Percentiles rank a stretch among this genome's conserved stretches.
Conservation (phyloP, 2,797 vertebrate genomes). For the Periparus ater region DNA sequence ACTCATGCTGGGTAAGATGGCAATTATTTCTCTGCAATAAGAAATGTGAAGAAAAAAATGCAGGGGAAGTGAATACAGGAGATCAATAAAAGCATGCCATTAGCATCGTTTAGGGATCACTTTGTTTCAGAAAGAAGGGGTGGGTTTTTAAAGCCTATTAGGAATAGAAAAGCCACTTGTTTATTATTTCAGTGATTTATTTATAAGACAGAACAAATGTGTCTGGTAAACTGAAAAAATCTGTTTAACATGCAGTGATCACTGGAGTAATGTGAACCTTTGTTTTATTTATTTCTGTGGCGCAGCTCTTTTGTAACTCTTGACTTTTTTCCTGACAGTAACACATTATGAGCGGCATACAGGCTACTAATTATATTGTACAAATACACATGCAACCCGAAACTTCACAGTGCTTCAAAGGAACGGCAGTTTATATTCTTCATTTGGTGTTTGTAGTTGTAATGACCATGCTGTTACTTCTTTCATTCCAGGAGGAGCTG, state of each 20-base stretch:
- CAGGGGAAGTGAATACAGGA: not conserved
- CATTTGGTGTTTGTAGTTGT: not conserved
- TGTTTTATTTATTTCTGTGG: conserved; percentile 8
- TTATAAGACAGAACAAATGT: not conserved
- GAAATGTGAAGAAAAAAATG: not conserved
- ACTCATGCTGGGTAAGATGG: not conserved
- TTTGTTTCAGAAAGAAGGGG: not conserved
- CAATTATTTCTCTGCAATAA: not conserved
- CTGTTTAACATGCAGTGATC: not conserved
- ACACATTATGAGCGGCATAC: not conserved
- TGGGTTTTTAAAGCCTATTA: not conserved
- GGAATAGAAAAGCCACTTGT: not conserved
- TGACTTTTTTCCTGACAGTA: not conserved
- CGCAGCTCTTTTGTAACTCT: not conserved
- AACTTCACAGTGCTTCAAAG: not conserved
- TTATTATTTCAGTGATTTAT: not conserved
- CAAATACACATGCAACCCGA: not conserved
- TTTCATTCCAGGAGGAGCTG: not conserved
- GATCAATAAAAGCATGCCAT: not conserved
- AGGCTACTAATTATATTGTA: not conserved
- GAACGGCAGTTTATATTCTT: not conserved
- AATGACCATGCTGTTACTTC: not conserved
- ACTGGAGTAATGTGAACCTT: not conserved
- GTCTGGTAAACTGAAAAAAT: not conserved
- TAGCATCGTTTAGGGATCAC: not conserved